Evolutionary conservation across 1,140 invertebrate genomes (phyloP).

Genomic region (Drosophila triauraria): DNA sequence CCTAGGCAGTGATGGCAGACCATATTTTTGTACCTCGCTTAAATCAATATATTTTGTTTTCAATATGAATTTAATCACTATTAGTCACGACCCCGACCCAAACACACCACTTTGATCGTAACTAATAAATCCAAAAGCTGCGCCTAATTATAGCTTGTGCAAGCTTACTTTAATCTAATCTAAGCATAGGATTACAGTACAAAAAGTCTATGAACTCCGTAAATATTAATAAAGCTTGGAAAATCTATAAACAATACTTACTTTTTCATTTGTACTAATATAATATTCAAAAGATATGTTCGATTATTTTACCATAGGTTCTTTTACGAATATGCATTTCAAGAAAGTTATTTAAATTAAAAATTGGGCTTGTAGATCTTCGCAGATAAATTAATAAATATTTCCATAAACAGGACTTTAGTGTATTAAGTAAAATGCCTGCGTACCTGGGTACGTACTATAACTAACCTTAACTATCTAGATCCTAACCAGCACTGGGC

Average conservation of each 20-base stretch:
- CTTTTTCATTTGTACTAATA: no score
- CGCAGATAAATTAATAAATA: neutral
- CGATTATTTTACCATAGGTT: no score
- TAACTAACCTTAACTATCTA: neutral
- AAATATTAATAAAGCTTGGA: no score
- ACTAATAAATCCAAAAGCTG: neutral
- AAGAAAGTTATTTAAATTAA: neutral
- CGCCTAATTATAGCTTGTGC: neutral
- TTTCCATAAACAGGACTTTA: rapidly evolving
- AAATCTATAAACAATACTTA: no score
- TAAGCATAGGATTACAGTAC: no score
- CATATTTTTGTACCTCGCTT: neutral
- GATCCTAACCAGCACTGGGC: slow-evolving; percentile 10
- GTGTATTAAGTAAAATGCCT: neutral
- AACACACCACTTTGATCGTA: neutral
- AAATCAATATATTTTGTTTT: neutral
- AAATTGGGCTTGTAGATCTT: neutral
- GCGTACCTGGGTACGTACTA: neutral
- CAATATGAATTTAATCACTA: neutral
- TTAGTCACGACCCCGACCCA: no score
- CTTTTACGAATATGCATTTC: no score
- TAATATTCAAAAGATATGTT: no score
- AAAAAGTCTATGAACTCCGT: no score
- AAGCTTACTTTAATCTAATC: neutral
- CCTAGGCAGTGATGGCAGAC: slow-evolving; percentile 24